These are phyloP conservation scores for Labeo rohita DNA, from an alignment of 2,113 vertebrate species.

Conservation along the genomic window DNA sequence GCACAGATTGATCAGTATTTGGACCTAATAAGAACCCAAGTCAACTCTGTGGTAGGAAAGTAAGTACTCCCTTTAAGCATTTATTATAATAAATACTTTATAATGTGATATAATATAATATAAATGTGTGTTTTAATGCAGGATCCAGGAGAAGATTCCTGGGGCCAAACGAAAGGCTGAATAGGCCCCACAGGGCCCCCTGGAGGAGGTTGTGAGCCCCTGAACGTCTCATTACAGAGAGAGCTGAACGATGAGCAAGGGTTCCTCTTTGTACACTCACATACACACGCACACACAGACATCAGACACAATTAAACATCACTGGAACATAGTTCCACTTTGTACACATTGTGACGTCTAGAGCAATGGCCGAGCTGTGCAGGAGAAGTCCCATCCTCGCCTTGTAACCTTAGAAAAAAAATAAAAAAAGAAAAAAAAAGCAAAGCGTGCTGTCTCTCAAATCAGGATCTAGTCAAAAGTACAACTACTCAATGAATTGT, in stretches of 20 bases:
- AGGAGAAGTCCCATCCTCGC: slow-evolving; percentile 55
- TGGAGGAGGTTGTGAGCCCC: slow-evolving; percentile 9
- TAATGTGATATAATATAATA: background rate
- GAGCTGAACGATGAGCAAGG: slow-evolving; percentile 44
- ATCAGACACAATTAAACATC: slow-evolving; percentile 33
- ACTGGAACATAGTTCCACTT: slow-evolving; percentile 60
- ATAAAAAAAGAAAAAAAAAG: slow-evolving; percentile 23
- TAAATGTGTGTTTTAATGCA: slow-evolving; percentile 59
- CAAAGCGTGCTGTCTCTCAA: slow-evolving; percentile 41
- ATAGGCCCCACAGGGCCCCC: slow-evolving; percentile 68
- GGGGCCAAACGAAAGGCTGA: slow-evolving; percentile 98
- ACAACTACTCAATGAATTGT: slow-evolving; percentile 66
- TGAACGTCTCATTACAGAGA: slow-evolving; percentile 15
- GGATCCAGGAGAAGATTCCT: slow-evolving; percentile 98
- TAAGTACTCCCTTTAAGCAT: slow-evolving; percentile 75
- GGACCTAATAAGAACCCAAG: slow-evolving; percentile 95
- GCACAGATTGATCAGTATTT: slow-evolving; percentile 98
- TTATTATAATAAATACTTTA: background rate
- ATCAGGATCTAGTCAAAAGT: slow-evolving; percentile 53
- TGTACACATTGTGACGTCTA: slow-evolving; percentile 61
- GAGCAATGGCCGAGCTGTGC: slow-evolving; percentile 53
- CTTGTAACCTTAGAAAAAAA: slow-evolving; percentile 48
- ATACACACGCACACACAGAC: slow-evolving; percentile 42
- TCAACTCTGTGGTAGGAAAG: slow-evolving; percentile 97
- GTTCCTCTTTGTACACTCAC: slow-evolving; percentile 49